Conservation (phyloP, 2,113 vertebrate species). For the Lagopus muta region DNA sequence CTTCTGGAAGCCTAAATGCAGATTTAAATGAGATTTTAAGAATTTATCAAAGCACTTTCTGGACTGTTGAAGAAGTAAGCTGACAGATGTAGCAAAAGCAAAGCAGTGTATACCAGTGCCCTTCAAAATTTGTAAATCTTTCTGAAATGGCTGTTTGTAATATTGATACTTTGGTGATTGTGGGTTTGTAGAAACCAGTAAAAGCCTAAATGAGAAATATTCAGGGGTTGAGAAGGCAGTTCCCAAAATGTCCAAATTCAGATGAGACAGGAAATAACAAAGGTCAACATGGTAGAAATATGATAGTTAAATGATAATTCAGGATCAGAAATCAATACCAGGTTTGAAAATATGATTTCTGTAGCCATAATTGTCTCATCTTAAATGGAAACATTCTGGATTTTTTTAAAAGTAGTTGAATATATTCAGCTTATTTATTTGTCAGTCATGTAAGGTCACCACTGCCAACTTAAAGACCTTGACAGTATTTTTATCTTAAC, state of each 20-base stretch:
- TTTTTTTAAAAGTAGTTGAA: background rate
- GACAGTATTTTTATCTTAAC: background rate
- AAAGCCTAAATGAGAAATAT: background rate
- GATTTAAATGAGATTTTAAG: background rate
- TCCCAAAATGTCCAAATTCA: background rate
- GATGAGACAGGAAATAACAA: background rate
- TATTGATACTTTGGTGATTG: background rate
- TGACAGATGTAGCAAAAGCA: background rate
- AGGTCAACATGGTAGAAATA: background rate
- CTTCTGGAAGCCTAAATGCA: background rate
- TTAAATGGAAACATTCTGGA: background rate
- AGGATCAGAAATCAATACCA: background rate
- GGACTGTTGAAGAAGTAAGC: background rate
- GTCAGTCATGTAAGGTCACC: background rate
- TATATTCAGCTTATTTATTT: background rate
- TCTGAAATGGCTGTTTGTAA: background rate
- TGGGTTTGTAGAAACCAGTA: background rate
- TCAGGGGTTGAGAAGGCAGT: background rate
- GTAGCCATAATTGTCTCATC: slow-evolving; percentile 7
- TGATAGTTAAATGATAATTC: slow-evolving; percentile 4
- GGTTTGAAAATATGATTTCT: background rate
- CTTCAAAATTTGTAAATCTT: background rate
- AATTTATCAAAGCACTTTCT: background rate
- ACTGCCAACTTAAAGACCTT: background rate
- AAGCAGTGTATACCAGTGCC: background rate